Evolutionary conservation across 2,113 vertebrate species (phyloP).

Genomic region (Dicaeum eximium): DNA sequence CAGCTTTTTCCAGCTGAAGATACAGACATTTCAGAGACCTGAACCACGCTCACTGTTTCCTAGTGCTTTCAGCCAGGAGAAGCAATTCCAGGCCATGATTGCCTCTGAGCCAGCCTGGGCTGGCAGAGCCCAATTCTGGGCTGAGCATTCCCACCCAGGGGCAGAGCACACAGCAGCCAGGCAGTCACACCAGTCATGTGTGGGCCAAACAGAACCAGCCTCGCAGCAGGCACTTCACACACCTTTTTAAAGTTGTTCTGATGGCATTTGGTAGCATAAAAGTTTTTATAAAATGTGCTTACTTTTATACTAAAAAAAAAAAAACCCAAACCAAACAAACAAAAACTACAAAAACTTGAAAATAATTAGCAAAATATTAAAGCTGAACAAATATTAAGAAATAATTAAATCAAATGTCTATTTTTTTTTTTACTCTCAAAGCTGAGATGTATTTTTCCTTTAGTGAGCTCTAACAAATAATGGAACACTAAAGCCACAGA

Average conservation of each 20-base stretch:
- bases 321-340: not conserved
- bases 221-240: not conserved
- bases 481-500: not conserved
- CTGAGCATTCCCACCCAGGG: rapidly evolving
- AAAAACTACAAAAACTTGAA: not conserved
- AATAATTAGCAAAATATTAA: not conserved
- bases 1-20: not conserved
- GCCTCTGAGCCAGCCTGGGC: not conserved
- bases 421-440: not conserved
- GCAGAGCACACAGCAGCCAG: not conserved
- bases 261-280: not conserved
- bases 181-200: not conserved
- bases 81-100: not conserved
- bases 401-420: not conserved
- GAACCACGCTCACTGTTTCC: rapidly evolving
- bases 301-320: not conserved
- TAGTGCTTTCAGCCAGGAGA: not conserved
- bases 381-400: not conserved
- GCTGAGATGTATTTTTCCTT: not conserved
- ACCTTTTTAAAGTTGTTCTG: not conserved
- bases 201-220: not conserved
- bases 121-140: too few relatives aligned
- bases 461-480: not conserved
- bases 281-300: not conserved
- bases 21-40: not conserved